Conservation (phyloP, 2,888 invertebrate species). For the Orthosia gracilis region DNA sequence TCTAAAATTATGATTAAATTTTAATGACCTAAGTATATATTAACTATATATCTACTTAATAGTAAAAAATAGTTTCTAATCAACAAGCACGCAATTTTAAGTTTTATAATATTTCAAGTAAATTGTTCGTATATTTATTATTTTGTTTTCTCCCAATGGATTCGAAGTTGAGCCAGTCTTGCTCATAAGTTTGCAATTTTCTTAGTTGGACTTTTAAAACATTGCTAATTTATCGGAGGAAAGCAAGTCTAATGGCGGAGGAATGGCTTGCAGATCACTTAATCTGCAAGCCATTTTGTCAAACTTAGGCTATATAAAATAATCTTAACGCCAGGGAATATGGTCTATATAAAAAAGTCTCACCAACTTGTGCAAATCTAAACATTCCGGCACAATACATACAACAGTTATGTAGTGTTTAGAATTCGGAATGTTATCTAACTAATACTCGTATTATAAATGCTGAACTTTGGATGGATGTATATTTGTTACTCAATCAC, state of each 20-base stretch:
- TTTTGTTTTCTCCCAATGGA: conserved; percentile 38
- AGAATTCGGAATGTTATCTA: no score
- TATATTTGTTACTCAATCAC: no score
- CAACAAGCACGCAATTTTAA: not conserved
- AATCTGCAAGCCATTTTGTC: no score
- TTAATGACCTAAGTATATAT: no score
- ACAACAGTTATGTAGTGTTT: no score
- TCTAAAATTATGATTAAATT: no score
- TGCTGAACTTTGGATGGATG: no score
- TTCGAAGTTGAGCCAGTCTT: conserved; percentile 31
- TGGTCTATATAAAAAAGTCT: no score
- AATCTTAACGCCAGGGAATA: not conserved
- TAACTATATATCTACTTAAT: not conserved
- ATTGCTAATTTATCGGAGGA: not conserved
- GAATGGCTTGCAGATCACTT: no score
- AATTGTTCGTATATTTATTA: conserved; percentile 17
- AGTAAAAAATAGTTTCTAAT: not conserved
- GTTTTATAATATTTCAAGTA: conserved; percentile 38
- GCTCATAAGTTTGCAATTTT: conserved; percentile 22
- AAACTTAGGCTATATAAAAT: no score
- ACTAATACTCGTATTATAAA: no score
- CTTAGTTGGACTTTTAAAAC: conserved; percentile 7
- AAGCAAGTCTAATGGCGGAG: no score
- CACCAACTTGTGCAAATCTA: not conserved
- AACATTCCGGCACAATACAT: not conserved